Percentiles rank a stretch among this genome's conserved stretches.
These are phyloP conservation scores for Euura lappo DNA, from an alignment of 1,140 invertebrate genomes.

Conservation along the genomic window DNA sequence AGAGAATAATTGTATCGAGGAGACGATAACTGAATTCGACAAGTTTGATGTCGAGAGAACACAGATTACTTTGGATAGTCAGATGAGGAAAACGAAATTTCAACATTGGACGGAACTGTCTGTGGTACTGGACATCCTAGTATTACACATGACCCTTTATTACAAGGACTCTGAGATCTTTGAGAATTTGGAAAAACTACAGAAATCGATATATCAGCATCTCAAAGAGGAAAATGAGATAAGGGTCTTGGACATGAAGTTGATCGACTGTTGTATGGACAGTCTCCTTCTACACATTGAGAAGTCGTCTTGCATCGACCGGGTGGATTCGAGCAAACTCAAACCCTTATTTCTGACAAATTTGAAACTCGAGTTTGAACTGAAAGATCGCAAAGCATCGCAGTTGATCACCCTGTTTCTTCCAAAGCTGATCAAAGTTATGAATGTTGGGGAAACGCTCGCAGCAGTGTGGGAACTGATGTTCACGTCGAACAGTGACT, in stretches of 20 bases:
- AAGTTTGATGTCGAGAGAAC: too few relatives aligned
- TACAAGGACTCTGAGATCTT: constrained; percentile 23
- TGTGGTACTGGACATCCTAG: constrained; percentile 35
- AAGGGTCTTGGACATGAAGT: background rate
- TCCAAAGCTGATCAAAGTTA: constrained; percentile 31
- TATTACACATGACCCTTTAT: constrained; percentile 26
- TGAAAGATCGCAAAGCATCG: constrained; percentile 33
- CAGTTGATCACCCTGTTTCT: constrained; percentile 34
- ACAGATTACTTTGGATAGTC: background rate
- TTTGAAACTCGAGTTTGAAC: constrained; percentile 31
- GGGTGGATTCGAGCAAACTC: constrained; percentile 13
- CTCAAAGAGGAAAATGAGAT: too few relatives aligned
- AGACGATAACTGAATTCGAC: too few relatives aligned
- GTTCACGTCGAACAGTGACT: constrained; percentile 18
- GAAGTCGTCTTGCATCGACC: background rate
- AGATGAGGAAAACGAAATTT: background rate
- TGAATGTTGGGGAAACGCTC: constrained; percentile 19
- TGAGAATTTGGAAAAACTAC: constrained; percentile 17
- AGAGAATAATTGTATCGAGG: too few relatives aligned
- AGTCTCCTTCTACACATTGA: constrained; percentile 19
- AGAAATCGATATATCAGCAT: constrained; percentile 28
- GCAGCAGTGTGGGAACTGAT: constrained; percentile 27
- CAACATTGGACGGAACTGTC: constrained; percentile 2
- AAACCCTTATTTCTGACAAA: background rate
- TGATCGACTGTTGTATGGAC: constrained; percentile 36